These are phyloP conservation scores for Saimiri boliviensis DNA, from an alignment of 2,113 vertebrate species.

Conservation along the genomic window DNA sequence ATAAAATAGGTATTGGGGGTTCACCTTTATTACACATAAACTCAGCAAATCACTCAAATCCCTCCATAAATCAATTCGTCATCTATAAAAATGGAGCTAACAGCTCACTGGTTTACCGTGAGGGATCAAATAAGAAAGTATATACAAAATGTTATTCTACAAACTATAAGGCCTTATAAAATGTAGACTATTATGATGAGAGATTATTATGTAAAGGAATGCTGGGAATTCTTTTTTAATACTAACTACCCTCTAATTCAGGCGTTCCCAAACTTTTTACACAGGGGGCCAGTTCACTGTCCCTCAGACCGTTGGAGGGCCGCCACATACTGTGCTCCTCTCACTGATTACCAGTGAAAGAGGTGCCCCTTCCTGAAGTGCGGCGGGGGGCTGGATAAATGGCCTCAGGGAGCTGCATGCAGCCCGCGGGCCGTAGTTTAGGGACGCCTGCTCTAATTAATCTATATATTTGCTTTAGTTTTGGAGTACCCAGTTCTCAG, in stretches of 20 bases:
- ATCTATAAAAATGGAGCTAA: background rate
- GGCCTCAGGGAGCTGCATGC: too few species aligned
- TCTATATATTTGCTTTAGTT: background rate
- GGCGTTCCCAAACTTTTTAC: too few species aligned
- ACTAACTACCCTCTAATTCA: background rate
- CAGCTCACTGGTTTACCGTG: background rate
- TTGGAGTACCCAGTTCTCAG: background rate
- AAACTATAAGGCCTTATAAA: background rate
- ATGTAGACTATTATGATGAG: background rate
- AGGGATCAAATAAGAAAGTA: constrained; percentile 4
- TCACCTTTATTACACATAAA: background rate
- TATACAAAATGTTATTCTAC: background rate
- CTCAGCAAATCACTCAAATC: background rate
- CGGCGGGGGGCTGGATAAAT: too few species aligned
- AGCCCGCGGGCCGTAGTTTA: too few species aligned
- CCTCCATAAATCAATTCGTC: background rate
- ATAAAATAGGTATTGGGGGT: background rate
- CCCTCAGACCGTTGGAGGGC: too few species aligned
- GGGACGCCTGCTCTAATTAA: constrained; percentile 7
- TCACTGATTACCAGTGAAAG: too few species aligned
- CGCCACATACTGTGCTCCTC: too few species aligned
- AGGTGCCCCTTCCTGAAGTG: too few species aligned
- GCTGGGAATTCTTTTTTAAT: background rate
- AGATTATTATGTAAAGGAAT: background rate
- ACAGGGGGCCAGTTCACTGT: too few species aligned